phyloP scores from a whole-genome alignment of 2,113 vertebrate species.

The Falcunculus frontatus region DNA sequence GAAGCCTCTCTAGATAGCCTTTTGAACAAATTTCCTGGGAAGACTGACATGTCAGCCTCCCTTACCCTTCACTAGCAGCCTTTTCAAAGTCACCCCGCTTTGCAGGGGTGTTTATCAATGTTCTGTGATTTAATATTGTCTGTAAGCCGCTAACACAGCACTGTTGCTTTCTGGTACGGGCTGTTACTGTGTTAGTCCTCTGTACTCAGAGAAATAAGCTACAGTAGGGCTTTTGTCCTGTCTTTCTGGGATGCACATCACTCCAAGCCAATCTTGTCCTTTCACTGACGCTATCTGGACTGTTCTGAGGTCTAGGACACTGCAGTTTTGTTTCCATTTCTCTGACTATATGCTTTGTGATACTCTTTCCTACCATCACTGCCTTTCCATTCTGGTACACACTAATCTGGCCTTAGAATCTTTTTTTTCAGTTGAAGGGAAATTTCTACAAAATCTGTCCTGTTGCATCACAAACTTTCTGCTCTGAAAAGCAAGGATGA shows the following conservation, averaged over 20 bases:
- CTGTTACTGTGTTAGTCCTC: conserved; percentile 18
- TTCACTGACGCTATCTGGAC: conserved; percentile 1
- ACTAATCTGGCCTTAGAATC: background rate
- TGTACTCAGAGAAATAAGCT: background rate
- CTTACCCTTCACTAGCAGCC: background rate
- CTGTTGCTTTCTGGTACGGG: conserved; percentile 5
- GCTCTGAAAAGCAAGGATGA: background rate
- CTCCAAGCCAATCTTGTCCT: background rate
- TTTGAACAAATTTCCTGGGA: background rate
- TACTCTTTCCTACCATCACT: background rate
- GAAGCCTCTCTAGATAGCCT: background rate
- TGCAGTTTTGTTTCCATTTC: conserved; percentile 47
- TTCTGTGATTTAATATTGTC: background rate
- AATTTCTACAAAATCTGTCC: background rate
- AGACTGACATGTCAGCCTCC: background rate
- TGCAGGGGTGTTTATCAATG: background rate
- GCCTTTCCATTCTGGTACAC: background rate
- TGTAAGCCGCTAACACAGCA: background rate
- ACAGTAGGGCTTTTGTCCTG: conserved; percentile 53
- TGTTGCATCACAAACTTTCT: background rate
- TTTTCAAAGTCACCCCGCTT: background rate
- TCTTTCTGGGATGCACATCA: background rate
- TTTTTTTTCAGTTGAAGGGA: background rate
- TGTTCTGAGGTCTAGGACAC: conserved; percentile 13
- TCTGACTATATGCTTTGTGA: conserved; percentile 58